Evolutionary conservation across 30 jellyfish, hydroid and myxozoan genomes (phyloP).

Genomic region (Aurelia sp.): DNA sequence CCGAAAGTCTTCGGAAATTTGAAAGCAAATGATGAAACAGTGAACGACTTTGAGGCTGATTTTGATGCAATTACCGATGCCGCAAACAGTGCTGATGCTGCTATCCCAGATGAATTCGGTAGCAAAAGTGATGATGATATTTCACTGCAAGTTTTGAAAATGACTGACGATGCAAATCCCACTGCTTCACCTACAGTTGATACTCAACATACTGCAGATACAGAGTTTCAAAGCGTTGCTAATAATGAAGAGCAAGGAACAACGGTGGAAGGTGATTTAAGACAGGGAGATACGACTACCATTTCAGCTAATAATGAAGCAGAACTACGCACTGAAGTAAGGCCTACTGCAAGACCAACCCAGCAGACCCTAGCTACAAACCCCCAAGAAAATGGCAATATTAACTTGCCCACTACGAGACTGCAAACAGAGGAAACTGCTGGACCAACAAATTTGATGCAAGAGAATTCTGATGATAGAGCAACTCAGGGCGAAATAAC

Average conservation of each 20-base stretch:
- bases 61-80: constrained; percentile 64
- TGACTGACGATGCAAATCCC: background rate
- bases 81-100: constrained; percentile 49
- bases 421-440: background rate
- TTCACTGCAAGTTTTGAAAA: constrained; percentile 14
- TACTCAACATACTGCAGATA: background rate
- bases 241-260: background rate
- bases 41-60: constrained; percentile 62
- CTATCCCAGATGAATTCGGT: background rate
- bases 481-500: too few species aligned
- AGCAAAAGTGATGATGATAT: constrained; percentile 15
- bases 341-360: too few species aligned
- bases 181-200: background rate
- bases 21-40: constrained; percentile 43
- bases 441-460: background rate
- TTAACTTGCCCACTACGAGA: background rate
- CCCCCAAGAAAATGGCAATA: background rate
- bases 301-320: too few species aligned
- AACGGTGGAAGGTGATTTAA: background rate
- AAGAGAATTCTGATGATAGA: background rate
- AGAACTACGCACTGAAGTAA: too few species aligned
- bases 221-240: background rate
- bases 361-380: background rate
- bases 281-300: background rate
- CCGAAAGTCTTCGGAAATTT: constrained; percentile 33